Percentiles rank a stretch among this genome's conserved stretches.
Evolutionary conservation across 2,888 invertebrate genomes (phyloP).

Genomic region (Drosophila algonquin): DNA sequence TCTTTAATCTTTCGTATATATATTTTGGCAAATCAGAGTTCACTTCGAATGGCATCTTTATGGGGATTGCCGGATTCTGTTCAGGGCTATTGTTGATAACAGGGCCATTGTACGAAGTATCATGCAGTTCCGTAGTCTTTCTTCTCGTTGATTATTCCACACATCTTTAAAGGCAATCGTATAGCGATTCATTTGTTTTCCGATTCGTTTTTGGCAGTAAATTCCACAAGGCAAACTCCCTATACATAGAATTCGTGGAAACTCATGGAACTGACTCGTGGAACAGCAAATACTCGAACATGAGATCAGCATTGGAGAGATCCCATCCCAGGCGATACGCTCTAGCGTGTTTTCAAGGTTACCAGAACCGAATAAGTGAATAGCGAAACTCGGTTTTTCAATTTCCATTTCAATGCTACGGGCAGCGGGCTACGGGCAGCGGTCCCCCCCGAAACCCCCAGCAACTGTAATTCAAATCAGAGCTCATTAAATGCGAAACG

Average conservation of each 20-base stretch:
- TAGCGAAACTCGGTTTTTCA: conserved; percentile 4
- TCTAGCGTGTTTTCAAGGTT: conserved; percentile 6
- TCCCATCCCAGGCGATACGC: background rate
- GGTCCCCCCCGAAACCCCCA: background rate
- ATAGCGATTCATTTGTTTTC: background rate
- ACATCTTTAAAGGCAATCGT: too few relatives aligned
- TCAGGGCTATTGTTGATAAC: too few relatives aligned
- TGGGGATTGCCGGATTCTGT: too few relatives aligned
- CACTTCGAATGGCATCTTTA: too few relatives aligned
- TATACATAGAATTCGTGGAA: background rate
- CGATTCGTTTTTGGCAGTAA: background rate
- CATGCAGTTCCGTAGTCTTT: too few relatives aligned
- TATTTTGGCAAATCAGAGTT: too few relatives aligned
- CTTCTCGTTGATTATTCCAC: too few relatives aligned
- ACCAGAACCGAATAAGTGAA: background rate
- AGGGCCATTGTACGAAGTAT: too few relatives aligned
- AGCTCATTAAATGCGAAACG: conserved; percentile 51
- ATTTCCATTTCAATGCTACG: conserved; percentile 42
- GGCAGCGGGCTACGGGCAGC: background rate
- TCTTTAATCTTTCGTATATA: too few relatives aligned
- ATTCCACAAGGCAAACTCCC: background rate
- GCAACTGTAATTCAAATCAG: conserved; percentile 1
- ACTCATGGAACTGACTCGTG: background rate
- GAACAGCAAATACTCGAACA: background rate
- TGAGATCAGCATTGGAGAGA: conserved; percentile 17